phyloP scores from a whole-genome alignment of 1,140 invertebrate species.

The Lordiphosa collinella region DNA sequence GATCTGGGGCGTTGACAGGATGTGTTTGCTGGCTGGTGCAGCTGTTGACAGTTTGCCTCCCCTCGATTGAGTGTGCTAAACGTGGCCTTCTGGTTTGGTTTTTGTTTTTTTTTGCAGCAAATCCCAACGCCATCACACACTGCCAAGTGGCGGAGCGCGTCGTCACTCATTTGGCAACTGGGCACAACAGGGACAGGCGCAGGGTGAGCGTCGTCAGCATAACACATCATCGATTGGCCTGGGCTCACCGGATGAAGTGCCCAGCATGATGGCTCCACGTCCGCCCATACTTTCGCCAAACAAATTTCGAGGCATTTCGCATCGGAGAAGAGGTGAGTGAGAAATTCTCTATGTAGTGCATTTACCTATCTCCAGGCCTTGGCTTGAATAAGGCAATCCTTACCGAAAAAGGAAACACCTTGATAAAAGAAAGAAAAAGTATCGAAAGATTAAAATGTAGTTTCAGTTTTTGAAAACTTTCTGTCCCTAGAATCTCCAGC shows the following conservation, averaged over 20 bases:
- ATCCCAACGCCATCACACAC: constrained; percentile 70
- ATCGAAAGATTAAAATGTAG: no score
- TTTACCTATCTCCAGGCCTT: background rate
- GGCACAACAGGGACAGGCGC: constrained; percentile 40
- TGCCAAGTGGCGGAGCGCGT: constrained; percentile 66
- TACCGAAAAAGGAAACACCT: no score
- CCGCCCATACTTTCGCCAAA: constrained; percentile 68
- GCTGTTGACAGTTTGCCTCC: constrained; percentile 73
- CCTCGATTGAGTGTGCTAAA: constrained; percentile 54
- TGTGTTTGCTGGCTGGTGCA: constrained; percentile 36
- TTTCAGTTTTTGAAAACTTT: no score
- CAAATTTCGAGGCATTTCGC: constrained; percentile 64
- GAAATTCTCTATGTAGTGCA: background rate
- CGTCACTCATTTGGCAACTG: constrained; percentile 77
- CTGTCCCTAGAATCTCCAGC: no score
- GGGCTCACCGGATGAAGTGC: constrained; percentile 74
- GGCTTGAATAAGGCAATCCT: no score
- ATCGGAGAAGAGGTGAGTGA: constrained; percentile 73
- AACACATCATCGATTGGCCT: constrained; percentile 50
- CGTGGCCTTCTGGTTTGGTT: constrained; percentile 4
- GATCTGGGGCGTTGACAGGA: constrained; percentile 48
- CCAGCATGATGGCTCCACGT: constrained; percentile 73
- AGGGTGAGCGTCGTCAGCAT: constrained; percentile 37
- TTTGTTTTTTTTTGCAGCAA: constrained; percentile 39
- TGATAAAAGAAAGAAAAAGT: no score